These are phyloP conservation scores for Meteorus cinctellus DNA, from an alignment of 2,888 invertebrate species.

Conservation along the genomic window DNA sequence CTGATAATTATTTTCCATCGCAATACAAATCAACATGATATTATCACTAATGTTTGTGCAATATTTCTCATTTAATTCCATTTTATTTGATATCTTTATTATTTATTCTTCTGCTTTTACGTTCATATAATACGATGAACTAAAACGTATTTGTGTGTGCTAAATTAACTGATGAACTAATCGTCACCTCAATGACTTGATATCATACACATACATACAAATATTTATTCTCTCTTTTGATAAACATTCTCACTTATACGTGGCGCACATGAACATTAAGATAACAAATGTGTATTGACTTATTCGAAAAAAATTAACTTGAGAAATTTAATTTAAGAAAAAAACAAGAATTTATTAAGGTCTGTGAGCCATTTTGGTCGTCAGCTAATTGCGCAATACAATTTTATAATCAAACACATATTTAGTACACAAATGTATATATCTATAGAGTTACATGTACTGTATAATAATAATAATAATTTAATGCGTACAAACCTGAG, in stretches of 20 bases:
- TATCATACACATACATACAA: conserved; percentile 7
- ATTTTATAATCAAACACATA: neutral
- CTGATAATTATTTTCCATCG: neutral
- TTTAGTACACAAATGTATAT: neutral
- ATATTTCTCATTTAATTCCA: neutral
- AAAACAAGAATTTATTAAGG: neutral
- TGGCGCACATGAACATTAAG: conserved; percentile 5
- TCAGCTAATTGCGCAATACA: neutral
- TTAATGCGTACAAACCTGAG: neutral
- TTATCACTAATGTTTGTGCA: neutral
- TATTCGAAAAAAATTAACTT: neutral
- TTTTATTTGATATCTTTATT: conserved; percentile 29
- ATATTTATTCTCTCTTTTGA: conserved; percentile 9
- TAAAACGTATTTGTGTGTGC: conserved; percentile 25
- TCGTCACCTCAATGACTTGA: conserved; percentile 52
- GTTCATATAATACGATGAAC: neutral
- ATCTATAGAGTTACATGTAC: neutral
- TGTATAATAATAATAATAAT: neutral
- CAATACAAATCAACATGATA: neutral
- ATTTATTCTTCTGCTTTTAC: conserved; percentile 13
- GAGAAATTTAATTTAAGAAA: neutral
- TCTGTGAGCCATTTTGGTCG: neutral
- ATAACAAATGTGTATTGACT: neutral
- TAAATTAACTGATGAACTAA: conserved; percentile 64
- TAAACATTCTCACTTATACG: neutral